Evolutionary conservation across 1,140 invertebrate genomes (phyloP), one percentile per base, ranked within the genome.

Genomic region (Drosophila saltans): DNA sequence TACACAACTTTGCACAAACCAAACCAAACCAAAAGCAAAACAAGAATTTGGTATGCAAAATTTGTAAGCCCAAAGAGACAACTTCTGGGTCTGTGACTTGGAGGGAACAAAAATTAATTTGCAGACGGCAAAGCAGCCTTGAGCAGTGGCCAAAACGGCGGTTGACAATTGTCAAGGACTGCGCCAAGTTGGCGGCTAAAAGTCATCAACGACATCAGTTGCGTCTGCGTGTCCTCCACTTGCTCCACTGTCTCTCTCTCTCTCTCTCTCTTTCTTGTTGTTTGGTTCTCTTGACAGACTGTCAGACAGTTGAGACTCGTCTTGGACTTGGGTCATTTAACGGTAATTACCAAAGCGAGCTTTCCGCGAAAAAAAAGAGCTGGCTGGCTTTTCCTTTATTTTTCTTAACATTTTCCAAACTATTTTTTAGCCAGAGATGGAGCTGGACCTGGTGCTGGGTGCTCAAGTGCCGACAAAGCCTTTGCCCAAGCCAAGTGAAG

Each of bases 91-190:
- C 60, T 62, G 10, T 21, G 16, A 48, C 43, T 21, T 24, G 8
- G 8, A 48, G 16, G 28, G 2, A 2, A 30, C 28, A 30, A 30
- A 30, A 30, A 89, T 89, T 89, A 89, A 89, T 84, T 89, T 89
- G 84, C 84, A 89, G 84, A 89, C 84, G 56, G 61, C 81, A 67
- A 80, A 75, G 81, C 84, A 89, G 84, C 84, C 84, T 88, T 89
- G 84, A 78, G 72, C 16, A 16, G 72, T 69, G 56, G 80, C 63
- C 66, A 59, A 69, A 36, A 48, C 65, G 68, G 80, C 65, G 70
- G 80, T 84, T 89, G 84, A 89, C 84, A 89, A 89, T 89, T 89
- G 78, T 90, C 84, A 89, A 90, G 84, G 84, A 84, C 80, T 80
- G 84, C 71, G 73, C 61, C 84, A 72, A 78, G 36, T 73, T 79